Percentiles rank a stretch among this genome's conserved stretches.
These are phyloP conservation scores for Anoplolepis gracilipes DNA, from an alignment of 1,140 invertebrate genomes.

Conservation along the genomic window DNA sequence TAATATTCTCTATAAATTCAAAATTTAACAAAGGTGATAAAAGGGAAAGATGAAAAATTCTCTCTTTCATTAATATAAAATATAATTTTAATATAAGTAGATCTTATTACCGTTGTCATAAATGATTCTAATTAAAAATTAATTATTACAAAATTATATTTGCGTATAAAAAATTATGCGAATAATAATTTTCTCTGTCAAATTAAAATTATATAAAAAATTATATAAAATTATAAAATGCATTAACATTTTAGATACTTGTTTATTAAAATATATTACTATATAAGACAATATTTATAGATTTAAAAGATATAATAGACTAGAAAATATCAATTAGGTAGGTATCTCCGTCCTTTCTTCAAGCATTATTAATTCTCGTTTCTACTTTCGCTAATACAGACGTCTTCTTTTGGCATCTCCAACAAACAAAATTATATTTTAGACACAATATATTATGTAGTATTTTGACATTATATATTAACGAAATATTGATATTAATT, in stretches of 20 bases:
- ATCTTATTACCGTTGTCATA: not conserved
- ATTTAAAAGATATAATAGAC: not conserved
- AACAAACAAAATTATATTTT: not conserved
- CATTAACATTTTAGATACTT: not conserved
- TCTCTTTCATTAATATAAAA: not conserved
- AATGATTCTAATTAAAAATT: not conserved
- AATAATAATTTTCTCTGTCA: not conserved
- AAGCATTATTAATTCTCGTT: constrained; percentile 5
- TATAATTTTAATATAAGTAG: not conserved
- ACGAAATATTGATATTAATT: not conserved
- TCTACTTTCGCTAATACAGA: not conserved
- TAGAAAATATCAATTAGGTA: not conserved
- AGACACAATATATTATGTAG: not conserved
- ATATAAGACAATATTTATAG: constrained; percentile 19
- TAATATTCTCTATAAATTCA: not conserved
- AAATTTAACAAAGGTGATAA: not conserved
- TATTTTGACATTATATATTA: too few relatives aligned
- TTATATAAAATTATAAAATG: not conserved
- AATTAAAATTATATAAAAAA: constrained; percentile 17
- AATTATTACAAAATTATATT: not conserved
- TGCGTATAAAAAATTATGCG: not conserved
- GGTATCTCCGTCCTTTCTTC: not conserved
- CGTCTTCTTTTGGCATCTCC: not conserved
- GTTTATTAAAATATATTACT: not conserved
- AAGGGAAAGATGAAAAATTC: not conserved